Evolutionary conservation across 1,140 invertebrate genomes (phyloP).

Genomic region (Ruditapes philippinarum): DNA sequence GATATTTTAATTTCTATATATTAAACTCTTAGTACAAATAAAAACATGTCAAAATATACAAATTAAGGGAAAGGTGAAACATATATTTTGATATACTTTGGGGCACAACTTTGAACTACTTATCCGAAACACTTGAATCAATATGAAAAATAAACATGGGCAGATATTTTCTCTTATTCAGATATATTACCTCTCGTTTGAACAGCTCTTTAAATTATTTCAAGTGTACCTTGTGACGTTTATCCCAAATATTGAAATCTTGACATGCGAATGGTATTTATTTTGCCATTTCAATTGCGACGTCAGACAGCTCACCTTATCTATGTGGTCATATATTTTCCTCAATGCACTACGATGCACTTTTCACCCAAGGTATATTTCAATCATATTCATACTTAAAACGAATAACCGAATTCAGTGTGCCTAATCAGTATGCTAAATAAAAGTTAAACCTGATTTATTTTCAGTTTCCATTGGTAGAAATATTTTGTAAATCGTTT

Average conservation of each 20-base stretch:
- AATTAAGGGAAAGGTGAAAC: background rate
- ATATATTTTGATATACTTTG: slow-evolving; percentile 1
- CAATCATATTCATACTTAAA: too few species aligned
- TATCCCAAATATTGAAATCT: background rate
- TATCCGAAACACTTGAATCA: slow-evolving; percentile 27
- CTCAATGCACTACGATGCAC: background rate
- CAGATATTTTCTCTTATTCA: slow-evolving; percentile 26
- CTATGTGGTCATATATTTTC: background rate
- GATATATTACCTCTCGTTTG: slow-evolving; percentile 19
- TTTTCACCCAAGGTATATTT: background rate
- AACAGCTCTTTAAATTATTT: slow-evolving; percentile 26
- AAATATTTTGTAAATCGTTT: too few species aligned
- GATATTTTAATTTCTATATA: too few species aligned
- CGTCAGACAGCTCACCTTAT: background rate
- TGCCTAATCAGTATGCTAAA: too few species aligned
- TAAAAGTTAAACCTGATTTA: too few species aligned
- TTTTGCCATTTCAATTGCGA: slow-evolving; percentile 44
- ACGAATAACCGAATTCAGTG: too few species aligned
- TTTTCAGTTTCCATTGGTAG: too few species aligned
- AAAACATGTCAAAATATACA: slow-evolving; percentile 21
- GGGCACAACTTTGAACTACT: slow-evolving; percentile 17
- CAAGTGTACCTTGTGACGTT: slow-evolving; percentile 8
- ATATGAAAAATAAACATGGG: slow-evolving; percentile 49
- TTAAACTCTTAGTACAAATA: background rate
- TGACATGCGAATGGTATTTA: background rate